Evolutionary conservation across 2,113 vertebrate genomes (phyloP), one percentile per base, ranked within the genome.

Genomic region (Balaeniceps rex): DNA sequence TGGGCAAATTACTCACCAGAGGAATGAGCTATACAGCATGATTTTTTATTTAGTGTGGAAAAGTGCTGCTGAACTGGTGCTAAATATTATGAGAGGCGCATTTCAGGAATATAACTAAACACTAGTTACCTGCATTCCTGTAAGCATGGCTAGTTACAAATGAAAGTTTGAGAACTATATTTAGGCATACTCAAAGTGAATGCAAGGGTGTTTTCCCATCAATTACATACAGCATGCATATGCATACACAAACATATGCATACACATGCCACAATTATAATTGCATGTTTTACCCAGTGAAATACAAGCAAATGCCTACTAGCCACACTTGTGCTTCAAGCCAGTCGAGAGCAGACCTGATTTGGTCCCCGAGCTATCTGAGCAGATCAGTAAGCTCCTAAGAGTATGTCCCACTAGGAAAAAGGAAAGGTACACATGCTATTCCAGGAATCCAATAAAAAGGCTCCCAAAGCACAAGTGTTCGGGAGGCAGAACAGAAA

Each of bases 21-120:
- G 42, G 14, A 55, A 70, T 4, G 24, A 88, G 34, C 55, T 34
- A 3, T 3, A 55, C 0, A 0, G 31, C 24, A 38, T 0, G 11
- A 33, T 19, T n/a, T 60, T 40, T n/a, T 78, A 49, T 31, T 52
- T 46, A 21, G 22, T 4, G 15, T 28, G 42, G 68, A 42, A 23
- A 58, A 68, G 49, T 5, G 22, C 40, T 69, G 61, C 66, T 77
- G 46, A 80, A 66, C 11, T n/a, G 34, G 4, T 61, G 54, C 29
- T 55, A 24, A 76, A 65, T 33, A 29, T 34, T 31, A 38, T 0
- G 12, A n/a, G 51, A 61, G 64, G 22, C 0, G 1, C 21, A 47
- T 60, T 60, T 81, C 87, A 84, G 76, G 65, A 91, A 51, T 4
- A 21, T 3, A 74, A 54, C 46, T 34, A 38, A 76, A 89, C 78